A percentile compares a stretch with the other conserved stretches of the same genome.
phyloP scores from a whole-genome alignment of 2,113 vertebrate species.

The Lepisosteus oculatus region DNA sequence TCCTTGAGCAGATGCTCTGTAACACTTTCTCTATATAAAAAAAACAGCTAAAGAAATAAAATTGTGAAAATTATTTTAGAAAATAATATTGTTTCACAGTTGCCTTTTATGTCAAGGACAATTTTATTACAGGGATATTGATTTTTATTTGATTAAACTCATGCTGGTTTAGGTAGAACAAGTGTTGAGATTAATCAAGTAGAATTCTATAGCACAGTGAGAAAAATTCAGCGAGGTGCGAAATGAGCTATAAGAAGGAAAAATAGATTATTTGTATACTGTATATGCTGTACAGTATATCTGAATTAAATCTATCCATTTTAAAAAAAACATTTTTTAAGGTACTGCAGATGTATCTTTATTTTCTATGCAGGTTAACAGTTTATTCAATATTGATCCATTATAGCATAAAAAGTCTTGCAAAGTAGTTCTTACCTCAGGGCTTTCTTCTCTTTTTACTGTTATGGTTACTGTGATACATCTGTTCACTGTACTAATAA shows the following conservation, averaged over 20 bases:
- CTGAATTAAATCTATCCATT: too few species aligned
- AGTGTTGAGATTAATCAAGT: constrained; percentile 42
- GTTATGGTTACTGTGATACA: too few species aligned
- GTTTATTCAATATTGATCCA: too few species aligned
- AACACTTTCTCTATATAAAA: not conserved
- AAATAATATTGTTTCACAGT: constrained; percentile 5
- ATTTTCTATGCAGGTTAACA: too few species aligned
- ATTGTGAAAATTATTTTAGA: constrained; percentile 19
- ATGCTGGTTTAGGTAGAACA: constrained; percentile 31
- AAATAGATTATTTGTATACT: constrained; percentile 13
- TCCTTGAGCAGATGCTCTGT: not conserved
- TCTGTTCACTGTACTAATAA: too few species aligned
- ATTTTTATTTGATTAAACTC: constrained; percentile 37
- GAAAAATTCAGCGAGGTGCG: constrained; percentile 23
- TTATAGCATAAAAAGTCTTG: too few species aligned
- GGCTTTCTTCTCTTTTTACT: too few species aligned
- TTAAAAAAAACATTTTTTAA: too few species aligned
- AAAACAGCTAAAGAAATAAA: not conserved
- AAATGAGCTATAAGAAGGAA: constrained; percentile 26
- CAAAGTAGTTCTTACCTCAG: too few species aligned
- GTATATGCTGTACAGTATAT: too few species aligned
- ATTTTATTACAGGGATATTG: constrained; percentile 30
- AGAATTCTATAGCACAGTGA: constrained; percentile 26
- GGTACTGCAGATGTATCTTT: too few species aligned
- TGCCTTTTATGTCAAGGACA: constrained; percentile 19